Evolutionary conservation across 1,140 invertebrate genomes (phyloP).

Genomic region (Sipha flava): DNA sequence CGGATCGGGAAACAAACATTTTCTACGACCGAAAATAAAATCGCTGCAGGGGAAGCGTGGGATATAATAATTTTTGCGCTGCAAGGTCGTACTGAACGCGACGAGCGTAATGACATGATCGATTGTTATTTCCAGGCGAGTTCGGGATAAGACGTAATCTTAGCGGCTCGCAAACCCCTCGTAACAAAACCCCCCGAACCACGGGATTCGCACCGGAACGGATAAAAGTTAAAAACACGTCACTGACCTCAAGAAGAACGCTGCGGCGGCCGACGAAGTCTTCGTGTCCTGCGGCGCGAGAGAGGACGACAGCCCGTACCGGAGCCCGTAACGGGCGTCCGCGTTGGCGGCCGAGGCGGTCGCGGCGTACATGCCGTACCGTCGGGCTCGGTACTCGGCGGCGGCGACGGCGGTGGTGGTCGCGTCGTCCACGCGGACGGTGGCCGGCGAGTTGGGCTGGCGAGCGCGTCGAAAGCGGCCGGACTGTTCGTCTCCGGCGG

Average conservation of each 20-base stretch:
- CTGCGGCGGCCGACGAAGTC: slow-evolving; percentile 6
- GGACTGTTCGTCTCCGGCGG: neutral
- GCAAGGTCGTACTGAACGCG: no score
- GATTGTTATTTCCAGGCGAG: no score
- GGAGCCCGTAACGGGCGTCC: slow-evolving; percentile 11
- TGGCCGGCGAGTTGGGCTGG: neutral
- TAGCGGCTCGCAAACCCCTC: no score
- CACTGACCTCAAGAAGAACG: slow-evolving; percentile 22
- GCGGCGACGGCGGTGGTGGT: neutral
- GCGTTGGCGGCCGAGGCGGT: neutral
- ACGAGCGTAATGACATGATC: no score
- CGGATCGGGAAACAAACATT: no score
- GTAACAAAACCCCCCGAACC: no score
- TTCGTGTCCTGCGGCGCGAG: neutral
- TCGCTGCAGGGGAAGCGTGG: no score
- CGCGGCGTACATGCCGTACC: slow-evolving; percentile 23
- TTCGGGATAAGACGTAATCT: no score
- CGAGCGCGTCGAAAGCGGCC: neutral
- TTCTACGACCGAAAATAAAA: no score
- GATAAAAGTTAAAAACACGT: neutral
- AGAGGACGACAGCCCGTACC: neutral
- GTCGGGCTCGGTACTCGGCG: neutral
- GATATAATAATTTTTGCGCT: no score
- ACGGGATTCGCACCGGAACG: no score
- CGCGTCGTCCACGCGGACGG: neutral